phyloP scores from a whole-genome alignment of 2,888 invertebrate genomes.

The Horisme vitalbata region DNA sequence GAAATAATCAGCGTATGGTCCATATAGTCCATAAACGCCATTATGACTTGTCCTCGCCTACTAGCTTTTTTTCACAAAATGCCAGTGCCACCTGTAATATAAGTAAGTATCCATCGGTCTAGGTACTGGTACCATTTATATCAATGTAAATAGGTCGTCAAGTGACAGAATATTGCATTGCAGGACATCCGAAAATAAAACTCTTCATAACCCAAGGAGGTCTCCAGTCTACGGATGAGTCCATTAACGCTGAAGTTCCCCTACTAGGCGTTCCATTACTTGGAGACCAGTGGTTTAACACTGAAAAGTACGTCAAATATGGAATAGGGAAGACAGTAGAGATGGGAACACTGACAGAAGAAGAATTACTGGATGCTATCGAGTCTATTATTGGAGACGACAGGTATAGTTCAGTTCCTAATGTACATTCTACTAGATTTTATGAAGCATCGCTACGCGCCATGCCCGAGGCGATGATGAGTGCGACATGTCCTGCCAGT shows the following conservation, averaged over 20 bases:
- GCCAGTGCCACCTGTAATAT: no score
- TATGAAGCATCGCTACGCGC: no score
- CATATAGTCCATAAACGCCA: no score
- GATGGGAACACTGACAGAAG: neutral
- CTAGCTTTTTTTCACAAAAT: no score
- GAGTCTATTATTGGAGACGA: neutral
- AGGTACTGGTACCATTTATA: neutral
- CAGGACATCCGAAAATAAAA: constrained; percentile 65
- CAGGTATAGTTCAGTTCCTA: neutral
- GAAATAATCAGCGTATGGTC: no score
- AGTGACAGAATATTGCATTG: no score
- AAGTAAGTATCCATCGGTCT: neutral
- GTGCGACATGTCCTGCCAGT: no score
- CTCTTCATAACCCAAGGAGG: constrained; percentile 71
- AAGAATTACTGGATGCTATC: neutral
- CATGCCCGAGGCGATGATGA: no score
- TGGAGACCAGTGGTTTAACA: constrained; percentile 64
- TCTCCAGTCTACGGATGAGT: constrained; percentile 66
- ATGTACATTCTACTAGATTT: neutral
- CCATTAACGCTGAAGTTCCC: constrained; percentile 58
- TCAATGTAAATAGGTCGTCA: no score
- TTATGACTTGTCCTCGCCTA: no score
- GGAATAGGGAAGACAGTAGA: constrained; percentile 47
- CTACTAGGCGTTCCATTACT: constrained; percentile 60
- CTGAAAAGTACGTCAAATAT: constrained; percentile 40